phyloP scores from a whole-genome alignment of 2,797 vertebrate genomes.

The Melanogrammus aeglefinus region DNA sequence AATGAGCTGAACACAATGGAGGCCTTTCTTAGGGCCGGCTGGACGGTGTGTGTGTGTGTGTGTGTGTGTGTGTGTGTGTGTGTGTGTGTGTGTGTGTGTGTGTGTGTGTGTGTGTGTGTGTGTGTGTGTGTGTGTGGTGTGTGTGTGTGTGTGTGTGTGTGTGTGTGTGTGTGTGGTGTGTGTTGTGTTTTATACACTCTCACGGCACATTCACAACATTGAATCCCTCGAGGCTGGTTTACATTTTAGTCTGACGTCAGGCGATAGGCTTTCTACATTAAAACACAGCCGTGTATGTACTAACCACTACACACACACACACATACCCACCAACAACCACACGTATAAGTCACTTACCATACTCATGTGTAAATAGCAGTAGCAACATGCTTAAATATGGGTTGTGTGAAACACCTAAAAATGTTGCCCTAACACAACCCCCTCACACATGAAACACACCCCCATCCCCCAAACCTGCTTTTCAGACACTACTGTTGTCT shows the following conservation, averaged over 20 bases:
- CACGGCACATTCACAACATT: conserved; percentile 42
- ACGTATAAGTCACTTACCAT: not conserved
- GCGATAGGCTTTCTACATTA: not conserved
- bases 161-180: conserved; percentile 12
- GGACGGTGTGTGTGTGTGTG: conserved; percentile 27
- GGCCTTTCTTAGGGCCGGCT: conserved; percentile 40
- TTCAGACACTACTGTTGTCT: conserved; percentile 48
- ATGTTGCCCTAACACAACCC: not conserved
- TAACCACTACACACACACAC: not conserved
- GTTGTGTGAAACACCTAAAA: not conserved
- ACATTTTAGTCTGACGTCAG: conserved; percentile 16
- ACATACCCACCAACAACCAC: not conserved
- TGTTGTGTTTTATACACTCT: too few relatives aligned
- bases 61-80: not conserved
- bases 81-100: not conserved
- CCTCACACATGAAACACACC: not conserved
- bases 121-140: not conserved
- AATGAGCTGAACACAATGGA: conserved; percentile 49
- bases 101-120: conserved; percentile 3
- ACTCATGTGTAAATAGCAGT: not conserved
- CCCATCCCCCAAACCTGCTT: not conserved
- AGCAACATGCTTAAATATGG: not conserved
- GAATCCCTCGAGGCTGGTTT: conserved; percentile 28
- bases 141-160: not conserved
- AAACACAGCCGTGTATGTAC: not conserved